Percentiles rank a stretch among this genome's conserved stretches.
phyloP scores from a whole-genome alignment of 2,888 invertebrate species.

The Mycalesis mineus region DNA sequence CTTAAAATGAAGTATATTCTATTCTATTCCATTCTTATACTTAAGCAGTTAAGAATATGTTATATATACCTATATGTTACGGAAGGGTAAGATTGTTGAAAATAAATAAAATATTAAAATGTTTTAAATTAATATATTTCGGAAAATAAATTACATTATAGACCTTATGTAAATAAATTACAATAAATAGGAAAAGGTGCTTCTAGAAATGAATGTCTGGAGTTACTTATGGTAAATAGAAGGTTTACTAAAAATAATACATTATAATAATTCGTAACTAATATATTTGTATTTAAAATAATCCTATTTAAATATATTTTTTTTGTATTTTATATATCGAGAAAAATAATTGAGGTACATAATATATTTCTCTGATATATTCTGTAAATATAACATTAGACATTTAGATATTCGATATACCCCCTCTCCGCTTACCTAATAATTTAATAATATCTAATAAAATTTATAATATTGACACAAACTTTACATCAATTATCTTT shows the following conservation, averaged over 20 bases:
- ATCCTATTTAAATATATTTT: conserved; percentile 8
- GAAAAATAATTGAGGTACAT: conserved; percentile 14
- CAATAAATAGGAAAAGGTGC: not conserved
- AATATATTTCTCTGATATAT: conserved; percentile 9
- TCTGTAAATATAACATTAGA: conserved; percentile 15
- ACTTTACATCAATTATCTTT: conserved; percentile 15
- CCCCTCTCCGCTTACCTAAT: conserved; percentile 9
- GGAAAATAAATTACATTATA: too few species aligned
- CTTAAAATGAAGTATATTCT: too few species aligned
- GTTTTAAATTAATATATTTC: not conserved
- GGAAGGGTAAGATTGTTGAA: not conserved
- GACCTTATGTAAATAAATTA: not conserved
- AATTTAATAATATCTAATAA: conserved; percentile 17
- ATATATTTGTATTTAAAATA: conserved; percentile 24
- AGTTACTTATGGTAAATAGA: not conserved
- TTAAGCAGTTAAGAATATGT: too few species aligned
- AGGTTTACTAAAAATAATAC: conserved; percentile 3
- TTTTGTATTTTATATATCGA: conserved; percentile 7
- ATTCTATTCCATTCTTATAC: too few species aligned
- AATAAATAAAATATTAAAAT: not conserved
- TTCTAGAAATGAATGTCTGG: too few species aligned
- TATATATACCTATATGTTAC: too few species aligned
- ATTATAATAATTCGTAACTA: conserved; percentile 2
- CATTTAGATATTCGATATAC: conserved; percentile 9
- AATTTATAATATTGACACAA: conserved; percentile 23